Base-by-base conservation (phyloP, 2,888 invertebrate genomes). In the Drosophila mercatorum region DNA sequence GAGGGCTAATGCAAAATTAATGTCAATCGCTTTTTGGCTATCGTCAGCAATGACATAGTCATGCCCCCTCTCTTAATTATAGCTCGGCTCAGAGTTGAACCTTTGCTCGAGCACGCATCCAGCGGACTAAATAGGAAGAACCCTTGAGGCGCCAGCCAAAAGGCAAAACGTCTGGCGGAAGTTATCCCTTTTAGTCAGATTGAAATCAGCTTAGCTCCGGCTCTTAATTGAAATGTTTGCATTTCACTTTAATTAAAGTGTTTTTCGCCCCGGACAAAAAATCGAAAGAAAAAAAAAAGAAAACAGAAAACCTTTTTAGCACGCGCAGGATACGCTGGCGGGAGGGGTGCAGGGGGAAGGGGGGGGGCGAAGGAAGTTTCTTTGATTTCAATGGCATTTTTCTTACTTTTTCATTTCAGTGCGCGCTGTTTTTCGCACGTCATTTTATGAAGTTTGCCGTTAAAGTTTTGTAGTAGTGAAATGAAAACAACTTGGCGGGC, bases 191-290 rank as follows among this genome's bases (percentile, higher is more conserved):
- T 88, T 86, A 86, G 86, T 75, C 85, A 88, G 87, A 88, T 88
- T 86, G 88, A 73, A 88, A 88, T 88, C 87, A 81, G 83, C 81
- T 88, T 80, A 85, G 76, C 72, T 67, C 68, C 72, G 75, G 63
- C 58, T 58, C 81, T 85, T 88, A 88, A 88, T 88, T 88, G 87
- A 88, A 88, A 85, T 88, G 87, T 88, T 88, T 87, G 83, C 84
- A 75, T 85, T 82, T 87, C 83, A 82, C 83, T 86, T 85, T 87
- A 85, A 87, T 85, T 80, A 85, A 85, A 86, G 78, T 81, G 81
- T 75, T 75, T 75, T 78, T 46, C 41, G 57, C 59, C 28, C 49
- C 46, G 12, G 8, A 36, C 40, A 67, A 46, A 61, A 11, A 49
- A 22, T 31, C 6, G 12, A 41, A 14, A 59, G 1, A 59, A 38